Evolutionary conservation across 2,888 invertebrate genomes (phyloP), one percentile per base, ranked within the genome.

Genomic region (Cosmia pyralina): DNA sequence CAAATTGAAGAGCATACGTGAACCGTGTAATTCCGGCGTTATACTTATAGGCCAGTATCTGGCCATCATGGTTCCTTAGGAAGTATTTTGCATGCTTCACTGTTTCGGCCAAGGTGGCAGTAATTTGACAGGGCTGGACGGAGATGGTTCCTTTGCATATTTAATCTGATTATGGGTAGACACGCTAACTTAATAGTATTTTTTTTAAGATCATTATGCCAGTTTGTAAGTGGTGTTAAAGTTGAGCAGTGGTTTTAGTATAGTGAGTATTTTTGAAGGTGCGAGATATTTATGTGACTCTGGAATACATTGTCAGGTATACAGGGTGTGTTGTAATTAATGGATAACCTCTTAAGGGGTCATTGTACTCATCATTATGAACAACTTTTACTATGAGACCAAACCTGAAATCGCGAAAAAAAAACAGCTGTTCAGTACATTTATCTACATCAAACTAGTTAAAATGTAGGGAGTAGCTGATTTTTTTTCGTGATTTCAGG

Each of bases 31-130:
- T 75, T 69, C 13, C 15, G 22, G 48, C 19, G 5, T 48, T 64
- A 82, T 82, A 53, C 3, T 77, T 48, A 80, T 82, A 57, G 57
- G 81, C 72, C 76, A 77, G 71, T 82, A 85, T 87, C 86, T 88
- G 69, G 52, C 69, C 34, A 79, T 85, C 72, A 68, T 1, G 8
- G 72, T 81, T 86, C 85, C 83, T 85, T 68, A 69, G 86, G 82
- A 82, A 87, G 88, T 88, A 82, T 84, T 85, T 81, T 82, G 86
- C 76, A 84, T 79, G 82, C 77, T 77, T 75, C 69, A 55, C 68
- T 66, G 84, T 79, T 81, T 79, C 76, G 86, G 89, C 81, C 90
- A 88, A 88, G 90, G 89, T 84, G 71, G 72, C 46, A 59, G 82
- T 69, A 74, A 82, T 74, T 79, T 58, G 70, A 75, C 71, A 74